Percentiles rank a stretch among this genome's conserved stretches.
These are phyloP conservation scores for Diplodus sargus DNA, from an alignment of 2,797 vertebrate genomes.

Conservation along the genomic window DNA sequence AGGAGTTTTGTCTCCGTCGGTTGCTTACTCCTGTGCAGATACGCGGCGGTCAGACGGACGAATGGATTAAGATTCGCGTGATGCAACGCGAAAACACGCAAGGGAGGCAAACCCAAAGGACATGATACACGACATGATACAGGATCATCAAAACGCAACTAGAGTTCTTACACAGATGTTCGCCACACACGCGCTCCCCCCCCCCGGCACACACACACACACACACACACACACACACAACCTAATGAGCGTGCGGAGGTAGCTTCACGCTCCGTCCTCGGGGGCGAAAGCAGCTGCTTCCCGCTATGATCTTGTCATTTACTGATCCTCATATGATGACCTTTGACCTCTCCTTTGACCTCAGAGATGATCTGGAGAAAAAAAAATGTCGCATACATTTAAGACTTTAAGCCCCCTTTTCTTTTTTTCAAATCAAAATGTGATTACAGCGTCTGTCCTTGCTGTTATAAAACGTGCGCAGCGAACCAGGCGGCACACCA, in stretches of 20 bases:
- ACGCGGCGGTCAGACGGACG: slow-evolving; percentile 2
- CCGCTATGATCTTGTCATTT: slow-evolving; percentile 54
- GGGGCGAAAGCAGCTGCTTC: slow-evolving; percentile 62
- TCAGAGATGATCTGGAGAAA: slow-evolving; percentile 17
- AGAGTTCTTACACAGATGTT: slow-evolving; percentile 37
- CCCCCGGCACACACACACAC: slow-evolving; percentile 13
- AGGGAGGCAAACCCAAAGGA: slow-evolving; percentile 3
- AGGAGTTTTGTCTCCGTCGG: slow-evolving; percentile 16
- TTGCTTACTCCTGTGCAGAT: not conserved
- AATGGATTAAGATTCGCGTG: slow-evolving; percentile 7
- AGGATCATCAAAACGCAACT: slow-evolving; percentile 11
- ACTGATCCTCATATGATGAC: slow-evolving; percentile 47
- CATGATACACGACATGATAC: slow-evolving; percentile 3
- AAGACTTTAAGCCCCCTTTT: not conserved
- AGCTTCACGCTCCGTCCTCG: slow-evolving; percentile 42
- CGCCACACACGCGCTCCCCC: slow-evolving; percentile 4
- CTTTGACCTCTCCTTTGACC: slow-evolving; percentile 52
- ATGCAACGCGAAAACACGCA: not conserved
- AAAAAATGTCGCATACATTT: not conserved
- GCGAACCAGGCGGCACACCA: not conserved
- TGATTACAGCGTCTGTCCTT: not conserved
- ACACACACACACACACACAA: slow-evolving; percentile 28
- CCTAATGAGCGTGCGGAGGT: slow-evolving; percentile 52
- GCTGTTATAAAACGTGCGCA: not conserved
- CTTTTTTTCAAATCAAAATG: not conserved